A percentile compares a stretch with the other conserved stretches of the same genome.
phyloP scores from a whole-genome alignment of 2,113 vertebrate genomes.

The Ciconia maguari region DNA sequence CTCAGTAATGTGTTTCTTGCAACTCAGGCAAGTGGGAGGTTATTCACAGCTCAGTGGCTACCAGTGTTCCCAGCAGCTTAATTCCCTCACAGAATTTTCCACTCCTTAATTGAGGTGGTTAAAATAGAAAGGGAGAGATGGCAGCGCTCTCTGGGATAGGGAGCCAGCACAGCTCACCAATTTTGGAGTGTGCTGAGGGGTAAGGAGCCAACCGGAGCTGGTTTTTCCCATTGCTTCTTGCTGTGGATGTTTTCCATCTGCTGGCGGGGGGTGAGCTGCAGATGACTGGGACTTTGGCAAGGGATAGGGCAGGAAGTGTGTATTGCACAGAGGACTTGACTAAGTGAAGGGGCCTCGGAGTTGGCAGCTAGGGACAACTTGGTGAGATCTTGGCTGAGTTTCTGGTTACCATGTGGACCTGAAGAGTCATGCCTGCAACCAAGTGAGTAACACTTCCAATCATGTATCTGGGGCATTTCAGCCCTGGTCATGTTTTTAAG shows the following conservation, averaged over 20 bases:
- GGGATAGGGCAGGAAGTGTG: background rate
- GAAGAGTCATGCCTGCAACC: slow-evolving; percentile 5
- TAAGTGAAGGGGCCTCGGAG: background rate
- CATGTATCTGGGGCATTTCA: background rate
- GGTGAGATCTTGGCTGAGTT: slow-evolving; percentile 17
- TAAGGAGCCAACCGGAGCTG: background rate
- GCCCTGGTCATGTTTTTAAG: background rate
- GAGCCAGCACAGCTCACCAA: background rate
- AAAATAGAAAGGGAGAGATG: slow-evolving; percentile 35
- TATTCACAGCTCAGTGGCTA: slow-evolving; percentile 32
- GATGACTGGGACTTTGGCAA: slow-evolving; percentile 45
- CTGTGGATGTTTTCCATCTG: slow-evolving; percentile 41
- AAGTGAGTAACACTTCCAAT: background rate
- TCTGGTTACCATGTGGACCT: background rate
- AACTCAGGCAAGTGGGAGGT: background rate
- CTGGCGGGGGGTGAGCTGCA: background rate
- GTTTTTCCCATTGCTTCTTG: slow-evolving; percentile 4
- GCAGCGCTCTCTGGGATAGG: background rate
- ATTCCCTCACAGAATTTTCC: slow-evolving; percentile 50
- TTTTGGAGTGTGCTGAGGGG: background rate
- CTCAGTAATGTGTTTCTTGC: background rate
- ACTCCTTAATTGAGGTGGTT: slow-evolving; percentile 17
- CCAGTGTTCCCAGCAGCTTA: background rate
- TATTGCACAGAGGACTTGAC: slow-evolving; percentile 12
- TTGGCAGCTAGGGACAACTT: background rate